phyloP scores from a whole-genome alignment of 2,113 vertebrate genomes.

The Embiotoca jacksoni region DNA sequence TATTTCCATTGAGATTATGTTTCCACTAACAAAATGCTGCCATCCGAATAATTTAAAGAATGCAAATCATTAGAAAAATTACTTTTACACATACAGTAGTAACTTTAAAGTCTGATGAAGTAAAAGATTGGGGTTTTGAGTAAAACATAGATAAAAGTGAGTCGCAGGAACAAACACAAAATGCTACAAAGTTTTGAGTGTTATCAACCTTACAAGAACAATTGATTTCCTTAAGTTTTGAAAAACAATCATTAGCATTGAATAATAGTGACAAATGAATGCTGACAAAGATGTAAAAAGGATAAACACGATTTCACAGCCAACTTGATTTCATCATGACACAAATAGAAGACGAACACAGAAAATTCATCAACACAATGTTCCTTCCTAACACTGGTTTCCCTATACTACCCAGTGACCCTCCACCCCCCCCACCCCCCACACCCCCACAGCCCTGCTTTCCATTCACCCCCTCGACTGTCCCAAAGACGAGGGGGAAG shows the following conservation, averaged over 20 bases:
- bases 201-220: neutral
- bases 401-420: constrained; percentile 50
- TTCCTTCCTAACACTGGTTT: constrained; percentile 55
- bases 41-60: neutral
- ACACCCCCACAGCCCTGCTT: constrained; percentile 43
- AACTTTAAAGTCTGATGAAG: neutral
- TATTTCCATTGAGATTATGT: neutral
- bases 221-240: neutral
- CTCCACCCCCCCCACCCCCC: constrained; percentile 48
- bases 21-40: neutral
- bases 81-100: neutral
- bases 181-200: neutral
- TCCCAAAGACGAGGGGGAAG: constrained; percentile 69
- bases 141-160: neutral
- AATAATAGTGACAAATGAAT: constrained; percentile 17
- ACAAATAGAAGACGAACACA: constrained; percentile 3
- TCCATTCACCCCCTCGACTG: constrained; percentile 69
- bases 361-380: constrained; percentile 56
- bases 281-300: constrained; percentile 8
- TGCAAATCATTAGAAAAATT: neutral
- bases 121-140: neutral
- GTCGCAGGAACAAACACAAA: constrained; percentile 1
- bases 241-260: constrained; percentile 17
- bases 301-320: constrained; percentile 29
- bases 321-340: constrained; percentile 27